Evolutionary conservation across 2,888 invertebrate species (phyloP).

Genomic region (Cryptus viduatorius): DNA sequence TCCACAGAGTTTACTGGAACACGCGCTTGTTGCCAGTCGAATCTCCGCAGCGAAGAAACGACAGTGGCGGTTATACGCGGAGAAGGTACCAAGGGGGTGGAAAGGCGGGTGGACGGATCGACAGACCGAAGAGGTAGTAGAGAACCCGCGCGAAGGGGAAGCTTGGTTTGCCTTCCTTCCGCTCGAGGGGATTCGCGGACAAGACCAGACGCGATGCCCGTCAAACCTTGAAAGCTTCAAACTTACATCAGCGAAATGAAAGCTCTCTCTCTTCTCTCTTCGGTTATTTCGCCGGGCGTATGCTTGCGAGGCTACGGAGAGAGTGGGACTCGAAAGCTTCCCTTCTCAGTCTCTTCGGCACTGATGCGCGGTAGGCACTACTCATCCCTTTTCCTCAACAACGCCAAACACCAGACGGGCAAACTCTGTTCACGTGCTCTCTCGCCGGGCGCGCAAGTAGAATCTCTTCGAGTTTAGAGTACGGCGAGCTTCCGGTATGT

Average conservation of each 20-base stretch:
- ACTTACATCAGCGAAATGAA: constrained; percentile 82
- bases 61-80: constrained; percentile 22
- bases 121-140: constrained; percentile 53
- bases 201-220: constrained; percentile 76
- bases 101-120: constrained; percentile 37
- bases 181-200: constrained; percentile 78
- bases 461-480: constrained; percentile 52
- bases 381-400: constrained; percentile 35
- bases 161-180: constrained; percentile 76
- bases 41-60: constrained; percentile 10
- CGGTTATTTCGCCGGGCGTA: constrained; percentile 27
- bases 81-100: constrained; percentile 26
- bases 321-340: neutral
- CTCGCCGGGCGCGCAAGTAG: constrained; percentile 4
- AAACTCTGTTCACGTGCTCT: constrained; percentile 7
- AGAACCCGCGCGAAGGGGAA: constrained; percentile 52
- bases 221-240: constrained; percentile 80
- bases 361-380: neutral
- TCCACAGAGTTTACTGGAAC: neutral
- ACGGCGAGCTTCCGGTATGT: constrained; percentile 63
- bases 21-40: constrained; percentile 16
- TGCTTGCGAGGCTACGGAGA: neutral
- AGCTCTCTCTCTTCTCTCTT: constrained; percentile 69
- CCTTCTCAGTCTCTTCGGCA: neutral
- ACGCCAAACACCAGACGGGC: constrained; percentile 15